These are phyloP conservation scores for Paramisgurnus dabryanus DNA, from an alignment of 2,113 vertebrate species.

Conservation along the genomic window DNA sequence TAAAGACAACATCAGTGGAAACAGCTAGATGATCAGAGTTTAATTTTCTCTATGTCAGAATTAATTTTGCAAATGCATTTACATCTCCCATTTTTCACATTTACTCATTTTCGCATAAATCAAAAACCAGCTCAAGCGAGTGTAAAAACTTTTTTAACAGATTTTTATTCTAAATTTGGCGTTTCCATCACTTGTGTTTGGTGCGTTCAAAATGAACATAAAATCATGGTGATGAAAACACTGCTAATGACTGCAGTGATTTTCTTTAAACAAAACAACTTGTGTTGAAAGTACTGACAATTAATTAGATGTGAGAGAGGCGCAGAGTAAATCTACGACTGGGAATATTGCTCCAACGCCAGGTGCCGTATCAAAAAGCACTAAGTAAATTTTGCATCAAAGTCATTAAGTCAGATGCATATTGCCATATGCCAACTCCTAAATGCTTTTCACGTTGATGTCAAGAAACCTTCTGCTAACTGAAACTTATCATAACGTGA, in stretches of 20 bases:
- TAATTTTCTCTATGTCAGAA: no score
- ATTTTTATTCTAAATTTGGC: no score
- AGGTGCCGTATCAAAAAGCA: constrained; percentile 41
- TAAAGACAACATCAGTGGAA: no score
- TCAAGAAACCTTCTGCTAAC: neutral
- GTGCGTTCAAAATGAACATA: no score
- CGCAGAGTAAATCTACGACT: neutral
- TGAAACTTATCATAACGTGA: constrained; percentile 8
- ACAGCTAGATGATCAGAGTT: no score
- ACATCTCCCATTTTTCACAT: no score
- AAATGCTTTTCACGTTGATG: constrained; percentile 21
- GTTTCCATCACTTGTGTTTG: no score
- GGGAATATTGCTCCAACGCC: constrained; percentile 11
- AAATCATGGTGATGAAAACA: no score
- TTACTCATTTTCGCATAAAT: no score
- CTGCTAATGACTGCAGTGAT: neutral
- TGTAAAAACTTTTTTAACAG: no score
- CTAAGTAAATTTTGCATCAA: constrained; percentile 15
- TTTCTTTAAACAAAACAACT: neutral
- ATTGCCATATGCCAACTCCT: constrained; percentile 37
- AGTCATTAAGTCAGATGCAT: constrained; percentile 34
- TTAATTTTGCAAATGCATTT: no score
- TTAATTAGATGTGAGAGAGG: neutral
- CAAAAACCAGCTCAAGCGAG: no score
- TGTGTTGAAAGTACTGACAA: constrained; percentile 3